A percentile compares a stretch with the other conserved stretches of the same genome.
phyloP scores from a whole-genome alignment of 1,140 invertebrate species.

The Drosophila ercepeae region DNA sequence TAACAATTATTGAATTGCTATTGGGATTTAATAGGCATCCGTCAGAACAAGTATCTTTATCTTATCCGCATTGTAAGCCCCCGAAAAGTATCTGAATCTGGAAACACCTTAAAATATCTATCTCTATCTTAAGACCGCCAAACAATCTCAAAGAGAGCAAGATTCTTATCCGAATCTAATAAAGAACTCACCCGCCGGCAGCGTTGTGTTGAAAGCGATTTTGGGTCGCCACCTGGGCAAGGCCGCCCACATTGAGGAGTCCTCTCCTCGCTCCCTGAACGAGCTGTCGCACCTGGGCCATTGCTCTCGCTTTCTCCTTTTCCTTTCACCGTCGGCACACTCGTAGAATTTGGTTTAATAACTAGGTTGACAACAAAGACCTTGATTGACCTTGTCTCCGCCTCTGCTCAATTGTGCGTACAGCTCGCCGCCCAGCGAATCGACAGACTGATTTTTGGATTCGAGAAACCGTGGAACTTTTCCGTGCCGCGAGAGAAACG shows the following conservation, averaged over 20 bases:
- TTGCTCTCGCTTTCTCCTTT: constrained; percentile 28
- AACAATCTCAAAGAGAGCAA: constrained; percentile 1
- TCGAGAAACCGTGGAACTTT: constrained; percentile 30
- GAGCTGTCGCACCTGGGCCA: constrained; percentile 47
- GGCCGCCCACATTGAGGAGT: constrained; percentile 4
- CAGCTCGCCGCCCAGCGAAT: constrained; percentile 22
- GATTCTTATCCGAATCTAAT: constrained; percentile 11
- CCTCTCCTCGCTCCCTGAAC: constrained; percentile 10
- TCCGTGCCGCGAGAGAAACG: constrained; percentile 28
- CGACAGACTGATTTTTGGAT: constrained; percentile 29
- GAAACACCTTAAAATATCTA: neutral
- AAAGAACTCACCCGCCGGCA: constrained; percentile 9
- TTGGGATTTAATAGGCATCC: neutral
- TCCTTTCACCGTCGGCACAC: constrained; percentile 24
- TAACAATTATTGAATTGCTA: no score
- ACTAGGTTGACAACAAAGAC: constrained; percentile 42
- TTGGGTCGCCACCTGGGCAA: constrained; percentile 17
- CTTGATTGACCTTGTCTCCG: constrained; percentile 70
- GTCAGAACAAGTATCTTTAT: neutral
- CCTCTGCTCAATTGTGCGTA: constrained; percentile 16
- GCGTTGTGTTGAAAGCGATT: constrained; percentile 24
- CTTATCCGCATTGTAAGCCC: neutral
- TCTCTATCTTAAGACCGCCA: constrained; percentile 1
- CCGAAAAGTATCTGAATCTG: neutral
- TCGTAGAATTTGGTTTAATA: constrained; percentile 16